Base-by-base conservation (phyloP, 2,797 vertebrate genomes). In the Urophycis tenuis region DNA sequence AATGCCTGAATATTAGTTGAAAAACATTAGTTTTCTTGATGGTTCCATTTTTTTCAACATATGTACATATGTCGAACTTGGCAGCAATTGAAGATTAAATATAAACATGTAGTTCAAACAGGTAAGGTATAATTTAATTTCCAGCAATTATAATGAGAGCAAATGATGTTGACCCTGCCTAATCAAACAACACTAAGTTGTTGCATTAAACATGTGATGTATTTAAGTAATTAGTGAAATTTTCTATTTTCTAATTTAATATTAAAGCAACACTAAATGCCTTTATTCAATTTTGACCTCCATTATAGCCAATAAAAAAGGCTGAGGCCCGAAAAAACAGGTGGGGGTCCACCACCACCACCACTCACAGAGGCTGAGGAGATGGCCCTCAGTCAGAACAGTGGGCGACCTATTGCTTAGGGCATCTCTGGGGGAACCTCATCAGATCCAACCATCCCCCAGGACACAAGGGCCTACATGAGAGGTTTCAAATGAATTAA, bases 101-200 rank as follows among this genome's bases (percentile, higher is more conserved):
- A 64, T 29, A 73, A 77, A 76, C 73, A 77, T 73, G 34, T 72
- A 77, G 49, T 77, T 45, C 76, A 77, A 53, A 41, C 33, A 64
- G 49, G 49, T 67, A 75, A 64, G 8, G 19, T 32, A 30, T 30
- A 29, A n/a, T 53, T 12, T 19, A 2, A 29, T n/a, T 74, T 49
- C 36, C 31, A 53, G 73, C 64, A 70, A 41, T 71, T 53, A 25
- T 53, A n/a, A n/a, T n/a, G n/a, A n/a, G n/a, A n/a, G n/a, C n/a
- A n/a, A 11, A 74, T 53, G 39, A 29, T 74, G 73, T 74, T 74
- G 30, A 71, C 3, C 29, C 29, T 31, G 14, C 73, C 36, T 49
- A 45, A 53, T 49, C 31, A 49, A 31, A 53, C 25, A 49, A 25
- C 73, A 74, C 30, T 74, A 29, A 31, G 25, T 74, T 5, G 41